Evolutionary conservation across 2,888 invertebrate species (phyloP).

Genomic region (Netelia fuscicornis): DNA sequence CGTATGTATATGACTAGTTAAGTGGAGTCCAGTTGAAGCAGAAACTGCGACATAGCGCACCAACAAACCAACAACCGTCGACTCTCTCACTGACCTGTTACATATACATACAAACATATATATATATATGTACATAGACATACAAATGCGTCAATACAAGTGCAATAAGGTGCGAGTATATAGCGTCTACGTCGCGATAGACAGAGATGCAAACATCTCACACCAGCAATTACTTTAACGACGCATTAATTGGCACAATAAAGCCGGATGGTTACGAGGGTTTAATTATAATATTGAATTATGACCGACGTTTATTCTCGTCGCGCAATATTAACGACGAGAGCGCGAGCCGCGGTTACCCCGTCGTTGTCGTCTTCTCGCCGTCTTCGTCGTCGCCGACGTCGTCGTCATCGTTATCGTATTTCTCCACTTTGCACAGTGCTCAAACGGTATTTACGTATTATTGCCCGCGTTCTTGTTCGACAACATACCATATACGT

Average conservation of each 20-base stretch:
- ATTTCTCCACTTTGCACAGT: slow-evolving; percentile 37
- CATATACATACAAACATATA: slow-evolving; percentile 15
- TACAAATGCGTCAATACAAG: slow-evolving; percentile 9
- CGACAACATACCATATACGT: slow-evolving; percentile 37
- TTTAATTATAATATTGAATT: slow-evolving; percentile 83
- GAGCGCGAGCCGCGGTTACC: slow-evolving; percentile 50
- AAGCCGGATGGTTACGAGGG: slow-evolving; percentile 78
- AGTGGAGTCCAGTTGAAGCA: slow-evolving; percentile 21
- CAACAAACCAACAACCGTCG: slow-evolving; percentile 50
- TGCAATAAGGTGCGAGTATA: slow-evolving; percentile 33
- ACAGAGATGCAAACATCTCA: slow-evolving; percentile 64
- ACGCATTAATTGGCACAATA: slow-evolving; percentile 81
- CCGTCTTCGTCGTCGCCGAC: slow-evolving; percentile 29
- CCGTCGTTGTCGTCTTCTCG: slow-evolving; percentile 22
- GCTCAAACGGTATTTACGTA: slow-evolving; percentile 43
- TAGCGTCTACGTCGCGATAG: slow-evolving; percentile 26
- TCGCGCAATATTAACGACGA: slow-evolving; percentile 74
- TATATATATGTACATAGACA: slow-evolving; percentile 22
- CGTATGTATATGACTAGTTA: neutral
- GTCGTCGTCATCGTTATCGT: slow-evolving; percentile 34
- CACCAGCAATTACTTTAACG: slow-evolving; percentile 80
- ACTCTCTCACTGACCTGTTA: neutral
- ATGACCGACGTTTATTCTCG: slow-evolving; percentile 82
- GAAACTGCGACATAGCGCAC: slow-evolving; percentile 44
- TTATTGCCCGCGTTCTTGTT: slow-evolving; percentile 31